Evolutionary conservation across 2,797 vertebrate genomes (phyloP), one percentile per base, ranked within the genome.

Genomic region (Melanotaenia pygmaea): DNA sequence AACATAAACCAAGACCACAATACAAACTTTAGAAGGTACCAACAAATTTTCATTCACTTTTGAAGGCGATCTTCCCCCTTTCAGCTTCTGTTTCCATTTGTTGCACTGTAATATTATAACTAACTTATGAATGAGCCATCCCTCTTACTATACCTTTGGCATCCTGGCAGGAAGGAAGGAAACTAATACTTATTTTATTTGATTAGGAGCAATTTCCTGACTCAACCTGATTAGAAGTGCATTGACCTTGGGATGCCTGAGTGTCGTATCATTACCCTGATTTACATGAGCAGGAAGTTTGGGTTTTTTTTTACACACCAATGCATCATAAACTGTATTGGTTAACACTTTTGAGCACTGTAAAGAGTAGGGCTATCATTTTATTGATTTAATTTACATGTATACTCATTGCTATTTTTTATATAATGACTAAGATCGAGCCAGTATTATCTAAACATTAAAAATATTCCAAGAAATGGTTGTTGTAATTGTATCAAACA

Each of bases 191-290:
- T 79, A 53, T 35, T 43, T 87, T 83, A 94, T 93, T 81, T 74
- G 65, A 93, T 94, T 92, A 92, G 70, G 57, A 79, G 68, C 84
- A 87, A 94, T 94, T 94, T 94, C 93, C 93, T 92, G 86, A 86
- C 66, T 71, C 82, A 83, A 95, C 92, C 74, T 40, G 81, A 91
- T 94, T 89, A 91, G 76, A 24, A 66, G 43, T 47, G 50, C 70
- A 68, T 60, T 89, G 84, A 88, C 91, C 83, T 83, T 84, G 89
- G 84, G 70, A 67, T 63, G 74, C 74, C 84, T 64, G 47, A 76
- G 78, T 62, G 79, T 86, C 35, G 61, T 34, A 71, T 83, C 67
- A 85, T 91, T 91, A 87, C 83, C 56, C 54, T 75, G 68, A 87
- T 85, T 86, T 84, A 77, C 45, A 86, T 81, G 71, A 71, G 72